phyloP scores from a whole-genome alignment of 1,140 invertebrate genomes.

The Nasonia vitripennis region DNA sequence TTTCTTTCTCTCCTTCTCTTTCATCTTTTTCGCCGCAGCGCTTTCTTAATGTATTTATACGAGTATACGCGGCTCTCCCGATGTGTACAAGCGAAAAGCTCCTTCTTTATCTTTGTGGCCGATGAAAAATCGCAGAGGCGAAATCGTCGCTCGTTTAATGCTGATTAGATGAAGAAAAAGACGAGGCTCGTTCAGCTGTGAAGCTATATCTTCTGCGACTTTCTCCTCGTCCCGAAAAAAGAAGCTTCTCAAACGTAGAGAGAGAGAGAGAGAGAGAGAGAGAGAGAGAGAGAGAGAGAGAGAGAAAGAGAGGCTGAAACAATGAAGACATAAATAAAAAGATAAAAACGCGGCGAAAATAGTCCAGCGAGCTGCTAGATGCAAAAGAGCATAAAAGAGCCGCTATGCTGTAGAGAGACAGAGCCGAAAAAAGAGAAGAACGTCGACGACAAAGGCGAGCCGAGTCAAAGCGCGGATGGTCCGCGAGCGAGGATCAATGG shows the following conservation, averaged over 20 bases:
- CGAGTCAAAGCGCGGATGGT: slow-evolving; percentile 22
- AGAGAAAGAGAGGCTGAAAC: slow-evolving; percentile 42
- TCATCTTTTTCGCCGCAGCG: slow-evolving; percentile 10
- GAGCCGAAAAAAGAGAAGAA: slow-evolving; percentile 35
- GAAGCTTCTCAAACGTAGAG: slow-evolving; percentile 5
- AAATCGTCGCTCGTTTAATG: background rate
- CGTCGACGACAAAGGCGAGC: slow-evolving; percentile 32
- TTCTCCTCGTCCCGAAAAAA: background rate
- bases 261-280: slow-evolving; percentile 44
- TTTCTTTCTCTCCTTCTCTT: background rate
- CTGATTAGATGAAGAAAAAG: background rate
- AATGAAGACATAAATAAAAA: slow-evolving; percentile 9
- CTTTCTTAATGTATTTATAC: slow-evolving; percentile 24
- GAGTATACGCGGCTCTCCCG: background rate
- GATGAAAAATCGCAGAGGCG: background rate
- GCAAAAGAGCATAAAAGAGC: slow-evolving; percentile 52
- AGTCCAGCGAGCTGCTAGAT: slow-evolving; percentile 21
- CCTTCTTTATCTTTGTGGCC: background rate
- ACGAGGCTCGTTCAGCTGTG: background rate
- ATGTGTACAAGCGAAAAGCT: background rate
- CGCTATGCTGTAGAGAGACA: background rate
- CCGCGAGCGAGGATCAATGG: slow-evolving; percentile 29
- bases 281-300: slow-evolving; percentile 45
- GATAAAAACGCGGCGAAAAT: slow-evolving; percentile 3
- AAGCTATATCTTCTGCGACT: background rate